Evolutionary conservation across 2,797 vertebrate genomes (phyloP).

Genomic region (Kryptopterus vitreolus): DNA sequence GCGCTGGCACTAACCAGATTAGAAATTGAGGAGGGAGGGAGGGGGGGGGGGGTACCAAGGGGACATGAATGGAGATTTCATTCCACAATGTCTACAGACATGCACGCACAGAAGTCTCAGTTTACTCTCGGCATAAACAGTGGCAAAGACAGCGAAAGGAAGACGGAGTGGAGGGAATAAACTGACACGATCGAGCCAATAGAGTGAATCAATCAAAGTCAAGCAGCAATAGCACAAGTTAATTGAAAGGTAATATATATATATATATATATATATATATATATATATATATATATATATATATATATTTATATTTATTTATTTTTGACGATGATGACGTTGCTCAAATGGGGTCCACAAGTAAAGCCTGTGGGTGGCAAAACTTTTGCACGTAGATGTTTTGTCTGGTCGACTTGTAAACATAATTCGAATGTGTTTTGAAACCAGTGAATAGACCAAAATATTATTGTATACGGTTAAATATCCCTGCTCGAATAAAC

Average conservation of each 20-base stretch:
- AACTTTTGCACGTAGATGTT: not conserved
- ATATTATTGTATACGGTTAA: not conserved
- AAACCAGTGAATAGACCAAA: not conserved
- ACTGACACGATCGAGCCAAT: conserved; percentile 5
- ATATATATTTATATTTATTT: no score
- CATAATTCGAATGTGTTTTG: not conserved
- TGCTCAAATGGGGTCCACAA: not conserved
- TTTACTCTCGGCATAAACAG: conserved; percentile 39
- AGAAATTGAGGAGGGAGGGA: conserved; percentile 43
- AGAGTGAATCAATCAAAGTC: conserved; percentile 34
- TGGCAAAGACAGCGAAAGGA: conserved; percentile 18
- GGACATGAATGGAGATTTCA: conserved; percentile 49
- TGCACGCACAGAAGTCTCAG: conserved; percentile 46
- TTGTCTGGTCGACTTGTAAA: conserved; percentile 1
- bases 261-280: no score
- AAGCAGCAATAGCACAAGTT: not conserved
- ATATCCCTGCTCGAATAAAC: no score
- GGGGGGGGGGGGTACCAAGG: conserved; percentile 36
- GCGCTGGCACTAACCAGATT: conserved; percentile 56
- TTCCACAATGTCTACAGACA: conserved; percentile 53
- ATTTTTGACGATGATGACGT: no score
- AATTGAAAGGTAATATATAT: not conserved
- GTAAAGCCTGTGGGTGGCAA: not conserved
- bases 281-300: no score
- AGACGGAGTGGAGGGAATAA: conserved; percentile 16